A percentile compares a stretch with the other conserved stretches of the same genome.
Conservation (phyloP, 2,797 vertebrate species). For the Arnoldichthys spilopterus region DNA sequence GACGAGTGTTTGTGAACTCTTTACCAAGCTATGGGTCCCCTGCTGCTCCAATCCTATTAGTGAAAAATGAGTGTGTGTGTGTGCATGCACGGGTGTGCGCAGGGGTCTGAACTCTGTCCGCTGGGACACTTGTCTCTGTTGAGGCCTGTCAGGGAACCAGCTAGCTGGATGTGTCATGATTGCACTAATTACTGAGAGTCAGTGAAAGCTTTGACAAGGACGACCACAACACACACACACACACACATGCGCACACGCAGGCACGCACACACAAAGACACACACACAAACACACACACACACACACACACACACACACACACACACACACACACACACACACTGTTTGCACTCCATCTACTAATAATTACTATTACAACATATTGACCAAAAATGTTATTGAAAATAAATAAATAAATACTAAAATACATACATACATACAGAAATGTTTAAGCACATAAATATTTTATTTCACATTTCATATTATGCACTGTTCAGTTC, state of each 20-base stretch:
- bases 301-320: constrained; percentile 15
- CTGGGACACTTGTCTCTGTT: constrained; percentile 68
- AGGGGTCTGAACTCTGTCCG: constrained; percentile 60
- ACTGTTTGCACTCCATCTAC: neutral
- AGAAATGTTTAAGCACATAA: no score
- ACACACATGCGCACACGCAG: constrained; percentile 29
- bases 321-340: neutral
- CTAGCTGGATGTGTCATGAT: constrained; percentile 76
- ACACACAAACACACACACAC: constrained; percentile 13
- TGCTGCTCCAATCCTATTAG: constrained; percentile 83
- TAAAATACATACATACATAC: neutral
- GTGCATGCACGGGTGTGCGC: constrained; percentile 26
- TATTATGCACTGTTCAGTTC: neutral
- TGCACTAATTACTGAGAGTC: constrained; percentile 84
- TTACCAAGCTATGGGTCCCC: constrained; percentile 74
- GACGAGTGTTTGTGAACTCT: constrained; percentile 63
- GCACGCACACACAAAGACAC: constrained; percentile 24
- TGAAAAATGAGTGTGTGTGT: constrained; percentile 58
- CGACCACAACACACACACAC: constrained; percentile 45
- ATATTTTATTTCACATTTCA: neutral
- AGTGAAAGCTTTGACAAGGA: constrained; percentile 71
- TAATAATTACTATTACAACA: constrained; percentile 7
- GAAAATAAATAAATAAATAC: constrained; percentile 13
- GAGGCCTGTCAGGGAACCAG: constrained; percentile 81
- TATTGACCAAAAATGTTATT: constrained; percentile 15